A percentile compares a stretch with the other conserved stretches of the same genome.
Evolutionary conservation across 2,113 vertebrate species (phyloP).

Genomic region (Ceyx cyanopectus): DNA sequence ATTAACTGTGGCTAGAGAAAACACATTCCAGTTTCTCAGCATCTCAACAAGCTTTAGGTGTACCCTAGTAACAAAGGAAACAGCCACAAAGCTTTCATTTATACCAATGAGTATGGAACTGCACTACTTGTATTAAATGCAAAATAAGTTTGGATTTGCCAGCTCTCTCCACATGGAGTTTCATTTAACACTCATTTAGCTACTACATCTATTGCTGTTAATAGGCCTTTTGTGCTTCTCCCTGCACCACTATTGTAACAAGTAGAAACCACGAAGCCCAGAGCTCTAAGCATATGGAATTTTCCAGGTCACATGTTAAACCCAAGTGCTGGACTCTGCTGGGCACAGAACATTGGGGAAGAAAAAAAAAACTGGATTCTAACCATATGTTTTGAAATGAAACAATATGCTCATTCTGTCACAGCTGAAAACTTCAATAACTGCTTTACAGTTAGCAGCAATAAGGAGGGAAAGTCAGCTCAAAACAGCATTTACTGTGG

Average conservation of each 20-base stretch:
- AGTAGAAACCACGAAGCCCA: conserved; percentile 32
- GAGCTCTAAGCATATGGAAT: conserved; percentile 37
- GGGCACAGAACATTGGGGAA: background rate
- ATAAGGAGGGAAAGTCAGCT: conserved; percentile 37
- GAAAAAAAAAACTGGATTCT: background rate
- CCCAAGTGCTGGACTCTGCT: conserved; percentile 1
- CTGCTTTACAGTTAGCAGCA: background rate
- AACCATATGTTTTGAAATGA: conserved; percentile 63
- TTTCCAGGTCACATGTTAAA: conserved; percentile 61
- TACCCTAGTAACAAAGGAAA: background rate
- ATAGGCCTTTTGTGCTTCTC: background rate
- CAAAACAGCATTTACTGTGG: conserved; percentile 11
- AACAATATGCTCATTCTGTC: conserved; percentile 54
- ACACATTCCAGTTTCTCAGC: background rate
- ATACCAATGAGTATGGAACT: background rate
- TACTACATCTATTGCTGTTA: background rate
- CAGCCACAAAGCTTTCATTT: background rate
- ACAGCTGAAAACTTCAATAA: conserved; percentile 32
- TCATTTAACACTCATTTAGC: background rate
- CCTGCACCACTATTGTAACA: background rate
- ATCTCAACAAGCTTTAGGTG: background rate
- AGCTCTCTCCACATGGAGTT: background rate
- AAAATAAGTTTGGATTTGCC: background rate
- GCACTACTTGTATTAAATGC: background rate
- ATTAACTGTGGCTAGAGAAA: background rate